These are phyloP conservation scores for Prorops nasuta DNA, from an alignment of 1,140 invertebrate species.

Conservation along the genomic window DNA sequence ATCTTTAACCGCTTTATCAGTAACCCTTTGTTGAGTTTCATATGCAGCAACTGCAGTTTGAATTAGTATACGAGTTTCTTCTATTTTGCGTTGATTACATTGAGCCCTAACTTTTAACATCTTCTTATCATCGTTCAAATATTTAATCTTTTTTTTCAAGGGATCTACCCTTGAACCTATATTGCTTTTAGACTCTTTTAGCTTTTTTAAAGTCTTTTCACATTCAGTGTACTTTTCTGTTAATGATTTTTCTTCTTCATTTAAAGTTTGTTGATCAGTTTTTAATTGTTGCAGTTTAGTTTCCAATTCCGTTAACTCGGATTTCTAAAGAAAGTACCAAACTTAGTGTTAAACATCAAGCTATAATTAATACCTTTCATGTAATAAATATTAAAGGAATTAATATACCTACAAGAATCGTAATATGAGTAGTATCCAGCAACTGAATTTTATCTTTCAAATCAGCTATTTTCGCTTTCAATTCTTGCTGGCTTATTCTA, in stretches of 20 bases:
- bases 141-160: slow-evolving; percentile 44
- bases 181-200: no score
- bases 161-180: slow-evolving; percentile 25
- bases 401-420: slow-evolving; percentile 46
- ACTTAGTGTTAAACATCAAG: no score
- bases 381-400: slow-evolving; percentile 25
- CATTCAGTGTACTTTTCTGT: background rate
- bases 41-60: slow-evolving; percentile 29
- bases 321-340: no score
- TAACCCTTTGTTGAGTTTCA: slow-evolving; percentile 33
- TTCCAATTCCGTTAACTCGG: slow-evolving; percentile 52
- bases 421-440: slow-evolving; percentile 22
- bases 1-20: slow-evolving; percentile 27
- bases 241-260: slow-evolving; percentile 24
- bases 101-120: slow-evolving; percentile 20
- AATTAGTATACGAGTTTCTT: slow-evolving; percentile 18
- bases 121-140: slow-evolving; percentile 34
- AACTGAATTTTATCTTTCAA: slow-evolving; percentile 47
- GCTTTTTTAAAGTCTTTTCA: no score
- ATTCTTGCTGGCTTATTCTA: slow-evolving; percentile 17
- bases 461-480: slow-evolving; percentile 41
- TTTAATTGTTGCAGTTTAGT: slow-evolving; percentile 39
- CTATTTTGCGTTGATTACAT: slow-evolving; percentile 16
- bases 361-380: no score
- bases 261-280: slow-evolving; percentile 41